Evolutionary conservation across 2,797 vertebrate species (phyloP), one percentile per base, ranked within the genome.

Genomic region (Anisognathus igniventris): DNA sequence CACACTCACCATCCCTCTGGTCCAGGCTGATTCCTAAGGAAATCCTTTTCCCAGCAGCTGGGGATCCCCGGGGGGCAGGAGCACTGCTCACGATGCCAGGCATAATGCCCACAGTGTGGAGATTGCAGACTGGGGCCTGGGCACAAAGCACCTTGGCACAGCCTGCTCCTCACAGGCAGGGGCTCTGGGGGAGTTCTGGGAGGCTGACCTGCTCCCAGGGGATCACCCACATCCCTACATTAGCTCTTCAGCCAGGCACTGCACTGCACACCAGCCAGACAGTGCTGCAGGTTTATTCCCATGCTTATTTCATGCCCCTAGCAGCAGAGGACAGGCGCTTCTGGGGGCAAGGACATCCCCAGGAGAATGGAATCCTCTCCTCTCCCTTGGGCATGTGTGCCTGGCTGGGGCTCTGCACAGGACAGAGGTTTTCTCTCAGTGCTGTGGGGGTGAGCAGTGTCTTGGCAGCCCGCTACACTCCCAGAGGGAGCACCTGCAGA

Each of bases 221-320:
- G 35, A 40, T 56, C 45, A 21, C 44, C n/a, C 47, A 16, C 25
- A 19, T 7, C 24, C 17, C 10, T 3, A 3, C n/a, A 18, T 2
- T 1, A 27, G 30, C 15, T 45, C 58, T 48, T 25, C 30, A 25
- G 50, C 60, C 2, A 0, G 66, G 64, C 57, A 31, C 23, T 3
- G 0, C 2, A 1, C 53, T 33, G 45, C 33, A 21, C 51, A 12
- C 54, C 5, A 6, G 39, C 13, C 62, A 33, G n/a, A 5, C 0
- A 0, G n/a, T 48, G 58, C 48, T 51, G 62, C 0, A 2, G 50
- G 23, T 17, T 92, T 56, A 48, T 44, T 44, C 33, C 45, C 0
- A 0, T 0, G 0, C 8, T 28, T 14, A 23, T 10, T 30, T 71
- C 73, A 5, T 20, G 23, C 22, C 3, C 2, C 2, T 14, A 40